A percentile compares a stretch with the other conserved stretches of the same genome.
Conservation (phyloP, 2,888 invertebrate genomes). For the Spilosoma lubricipeda region DNA sequence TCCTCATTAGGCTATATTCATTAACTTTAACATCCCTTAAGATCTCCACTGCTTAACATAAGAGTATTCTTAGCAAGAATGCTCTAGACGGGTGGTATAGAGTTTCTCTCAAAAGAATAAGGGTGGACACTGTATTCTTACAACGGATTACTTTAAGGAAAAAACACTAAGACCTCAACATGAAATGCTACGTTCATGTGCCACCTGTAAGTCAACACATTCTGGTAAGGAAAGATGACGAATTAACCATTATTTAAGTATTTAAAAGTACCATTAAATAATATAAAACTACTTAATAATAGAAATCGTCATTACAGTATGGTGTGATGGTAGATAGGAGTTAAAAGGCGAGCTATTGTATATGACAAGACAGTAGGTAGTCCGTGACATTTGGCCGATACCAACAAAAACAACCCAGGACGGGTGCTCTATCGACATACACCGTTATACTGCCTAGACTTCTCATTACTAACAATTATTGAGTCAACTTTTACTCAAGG, state of each 20-base stretch:
- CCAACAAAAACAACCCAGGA: constrained; percentile 44
- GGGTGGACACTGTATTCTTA: too few species aligned
- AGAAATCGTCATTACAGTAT: constrained; percentile 23
- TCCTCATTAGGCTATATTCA: too few species aligned
- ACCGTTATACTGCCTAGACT: constrained; percentile 32
- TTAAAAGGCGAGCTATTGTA: constrained; percentile 48
- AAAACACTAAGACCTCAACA: too few species aligned
- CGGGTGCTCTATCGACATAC: constrained; percentile 47
- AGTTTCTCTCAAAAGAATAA: too few species aligned
- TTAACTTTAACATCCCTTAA: too few species aligned
- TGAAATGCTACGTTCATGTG: background rate
- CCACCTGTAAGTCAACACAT: background rate
- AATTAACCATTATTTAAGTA: background rate
- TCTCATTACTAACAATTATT: background rate
- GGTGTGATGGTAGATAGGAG: constrained; percentile 36
- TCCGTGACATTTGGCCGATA: constrained; percentile 70
- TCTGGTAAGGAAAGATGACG: background rate
- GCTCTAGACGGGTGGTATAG: too few species aligned
- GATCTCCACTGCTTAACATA: too few species aligned
- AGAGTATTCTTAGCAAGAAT: too few species aligned
- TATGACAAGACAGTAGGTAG: constrained; percentile 52
- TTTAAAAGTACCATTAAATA: background rate
- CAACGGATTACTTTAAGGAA: too few species aligned
- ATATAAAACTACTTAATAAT: background rate
- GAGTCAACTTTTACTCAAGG: background rate